A percentile compares a stretch with the other conserved stretches of the same genome.
Evolutionary conservation across 2,113 vertebrate genomes (phyloP).

Genomic region (Xiphophorus hellerii): DNA sequence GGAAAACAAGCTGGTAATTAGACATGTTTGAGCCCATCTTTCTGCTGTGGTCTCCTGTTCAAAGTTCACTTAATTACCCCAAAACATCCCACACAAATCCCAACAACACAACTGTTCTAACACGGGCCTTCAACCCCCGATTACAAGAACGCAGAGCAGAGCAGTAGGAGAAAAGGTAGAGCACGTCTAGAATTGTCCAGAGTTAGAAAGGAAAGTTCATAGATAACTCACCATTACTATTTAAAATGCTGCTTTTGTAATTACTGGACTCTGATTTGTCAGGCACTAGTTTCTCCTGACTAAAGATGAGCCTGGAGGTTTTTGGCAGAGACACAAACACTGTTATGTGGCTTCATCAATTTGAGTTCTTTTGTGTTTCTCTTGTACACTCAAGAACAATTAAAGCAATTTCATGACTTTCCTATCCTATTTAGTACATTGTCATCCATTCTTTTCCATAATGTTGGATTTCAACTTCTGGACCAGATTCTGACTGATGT

Average conservation of each 20-base stretch:
- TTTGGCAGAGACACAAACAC: no score
- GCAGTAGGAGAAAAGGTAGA: neutral
- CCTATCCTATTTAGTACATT: no score
- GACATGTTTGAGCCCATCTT: conserved; percentile 50
- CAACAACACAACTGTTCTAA: conserved; percentile 20
- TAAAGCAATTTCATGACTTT: no score
- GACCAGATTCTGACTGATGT: no score
- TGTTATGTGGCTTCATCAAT: no score
- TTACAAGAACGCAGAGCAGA: neutral
- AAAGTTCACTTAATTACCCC: conserved; percentile 37
- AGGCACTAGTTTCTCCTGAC: no score
- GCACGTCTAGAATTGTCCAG: neutral
- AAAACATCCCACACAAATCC: conserved; percentile 43
- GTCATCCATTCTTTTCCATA: no score
- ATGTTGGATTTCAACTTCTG: no score
- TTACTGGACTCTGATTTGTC: neutral
- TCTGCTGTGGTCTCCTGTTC: conserved; percentile 37
- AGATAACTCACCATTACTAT: neutral
- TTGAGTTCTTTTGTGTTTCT: no score
- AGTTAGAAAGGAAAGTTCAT: neutral
- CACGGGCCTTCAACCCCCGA: neutral
- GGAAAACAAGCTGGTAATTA: conserved; percentile 41
- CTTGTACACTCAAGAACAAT: no score
- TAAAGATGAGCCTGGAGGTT: no score
- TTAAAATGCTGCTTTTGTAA: neutral